These are phyloP conservation scores for Drosophila barbarae DNA, from an alignment of 2,888 invertebrate species.

Conservation along the genomic window DNA sequence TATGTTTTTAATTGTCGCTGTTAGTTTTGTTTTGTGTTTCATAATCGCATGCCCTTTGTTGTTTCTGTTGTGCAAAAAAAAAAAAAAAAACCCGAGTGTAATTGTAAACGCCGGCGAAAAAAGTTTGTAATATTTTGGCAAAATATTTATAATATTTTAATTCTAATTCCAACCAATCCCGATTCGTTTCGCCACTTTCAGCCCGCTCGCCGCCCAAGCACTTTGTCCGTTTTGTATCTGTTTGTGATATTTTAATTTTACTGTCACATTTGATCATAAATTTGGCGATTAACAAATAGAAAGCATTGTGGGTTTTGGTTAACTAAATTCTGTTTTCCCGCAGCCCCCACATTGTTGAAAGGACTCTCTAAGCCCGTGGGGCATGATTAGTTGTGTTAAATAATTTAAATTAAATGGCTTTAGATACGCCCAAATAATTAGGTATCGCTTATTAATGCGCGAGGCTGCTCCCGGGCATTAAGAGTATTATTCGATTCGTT, in stretches of 20 bases:
- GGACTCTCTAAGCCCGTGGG: constrained; percentile 12
- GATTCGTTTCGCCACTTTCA: not conserved
- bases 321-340: constrained; percentile 6
- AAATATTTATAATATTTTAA: constrained; percentile 78
- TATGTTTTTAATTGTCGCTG: constrained; percentile 64
- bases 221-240: constrained; percentile 54
- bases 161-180: constrained; percentile 74
- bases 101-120: constrained; percentile 20
- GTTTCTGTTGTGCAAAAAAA: constrained; percentile 35
- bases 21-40: constrained; percentile 36
- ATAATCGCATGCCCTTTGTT: constrained; percentile 63
- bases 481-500: not conserved
- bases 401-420: constrained; percentile 7
- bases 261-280: constrained; percentile 78
- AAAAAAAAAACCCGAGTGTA: constrained; percentile 33
- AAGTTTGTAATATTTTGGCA: constrained; percentile 68
- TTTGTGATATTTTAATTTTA: constrained; percentile 76
- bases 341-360: constrained; percentile 6
- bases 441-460: not conserved
- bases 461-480: not conserved
- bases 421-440: constrained; percentile 9
- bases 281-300: constrained; percentile 70
- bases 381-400: constrained; percentile 8
- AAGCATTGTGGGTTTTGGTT: constrained; percentile 13
- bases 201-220: constrained; percentile 41